phyloP scores from a whole-genome alignment of 2,113 vertebrate species.

The Dicrurus megarhynchus region DNA sequence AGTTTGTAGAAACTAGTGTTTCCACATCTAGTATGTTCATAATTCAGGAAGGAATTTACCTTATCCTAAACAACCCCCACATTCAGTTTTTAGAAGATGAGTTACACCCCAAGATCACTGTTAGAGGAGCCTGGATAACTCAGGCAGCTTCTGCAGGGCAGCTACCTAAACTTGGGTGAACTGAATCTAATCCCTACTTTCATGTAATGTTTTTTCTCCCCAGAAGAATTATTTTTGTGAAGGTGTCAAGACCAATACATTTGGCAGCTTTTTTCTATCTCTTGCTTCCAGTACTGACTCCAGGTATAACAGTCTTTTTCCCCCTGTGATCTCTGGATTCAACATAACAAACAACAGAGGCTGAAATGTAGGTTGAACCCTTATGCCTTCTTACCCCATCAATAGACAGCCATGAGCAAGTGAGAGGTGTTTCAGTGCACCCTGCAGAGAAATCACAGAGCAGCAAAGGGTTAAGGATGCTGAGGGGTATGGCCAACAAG shows the following conservation, averaged over 20 bases:
- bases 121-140: background rate
- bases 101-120: background rate
- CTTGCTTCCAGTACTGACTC: background rate
- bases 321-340: accelerated
- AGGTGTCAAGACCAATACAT: background rate
- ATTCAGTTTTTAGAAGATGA: background rate
- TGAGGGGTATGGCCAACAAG: background rate
- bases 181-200: background rate
- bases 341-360: background rate
- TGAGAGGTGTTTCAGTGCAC: background rate
- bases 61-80: background rate
- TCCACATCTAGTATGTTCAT: background rate
- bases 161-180: background rate
- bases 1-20: background rate
- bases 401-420: background rate
- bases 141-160: background rate
- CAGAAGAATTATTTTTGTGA: background rate
- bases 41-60: background rate
- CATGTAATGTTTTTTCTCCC: background rate
- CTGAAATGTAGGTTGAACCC: background rate
- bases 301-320: background rate
- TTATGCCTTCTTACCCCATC: background rate
- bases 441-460: background rate
- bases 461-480: background rate
- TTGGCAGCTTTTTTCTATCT: background rate